Conservation (phyloP, 92 coral and sea anemone genomes). For the Siderastrea radians region DNA sequence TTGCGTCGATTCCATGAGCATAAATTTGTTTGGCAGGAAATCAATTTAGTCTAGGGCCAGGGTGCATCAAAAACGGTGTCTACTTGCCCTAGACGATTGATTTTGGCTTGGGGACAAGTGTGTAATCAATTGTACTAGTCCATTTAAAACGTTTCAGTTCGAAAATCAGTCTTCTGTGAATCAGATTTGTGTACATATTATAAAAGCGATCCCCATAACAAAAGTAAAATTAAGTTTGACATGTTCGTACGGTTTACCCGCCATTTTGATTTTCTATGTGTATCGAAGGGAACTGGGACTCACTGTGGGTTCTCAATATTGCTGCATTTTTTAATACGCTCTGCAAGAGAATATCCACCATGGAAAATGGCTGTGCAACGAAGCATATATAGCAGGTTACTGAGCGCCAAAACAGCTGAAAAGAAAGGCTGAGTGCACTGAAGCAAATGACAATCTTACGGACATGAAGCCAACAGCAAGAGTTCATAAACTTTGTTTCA, state of each 20-base stretch:
- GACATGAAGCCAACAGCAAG: background rate
- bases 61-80: background rate
- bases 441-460: constrained; percentile 2
- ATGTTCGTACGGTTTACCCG: constrained; percentile 13
- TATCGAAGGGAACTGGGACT: constrained; percentile 22
- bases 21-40: too few relatives aligned
- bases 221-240: constrained; percentile 15
- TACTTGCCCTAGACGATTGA: background rate
- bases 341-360: constrained; percentile 18
- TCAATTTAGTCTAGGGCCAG: background rate
- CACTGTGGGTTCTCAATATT: constrained; percentile 7
- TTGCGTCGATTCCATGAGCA: too few relatives aligned
- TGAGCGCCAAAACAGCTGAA: background rate
- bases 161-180: background rate
- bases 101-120: constrained; percentile 18
- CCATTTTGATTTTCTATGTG: constrained; percentile 16
- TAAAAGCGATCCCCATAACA: constrained; percentile 9
- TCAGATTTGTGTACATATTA: background rate
- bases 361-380: constrained; percentile 33
- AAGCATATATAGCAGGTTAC: background rate
- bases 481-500: constrained; percentile 9
- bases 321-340: constrained; percentile 14
- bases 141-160: background rate
- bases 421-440: background rate
- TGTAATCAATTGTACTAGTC: constrained; percentile 5